phyloP scores from a whole-genome alignment of 2,888 invertebrate genomes.

The Coelinius sp. region DNA sequence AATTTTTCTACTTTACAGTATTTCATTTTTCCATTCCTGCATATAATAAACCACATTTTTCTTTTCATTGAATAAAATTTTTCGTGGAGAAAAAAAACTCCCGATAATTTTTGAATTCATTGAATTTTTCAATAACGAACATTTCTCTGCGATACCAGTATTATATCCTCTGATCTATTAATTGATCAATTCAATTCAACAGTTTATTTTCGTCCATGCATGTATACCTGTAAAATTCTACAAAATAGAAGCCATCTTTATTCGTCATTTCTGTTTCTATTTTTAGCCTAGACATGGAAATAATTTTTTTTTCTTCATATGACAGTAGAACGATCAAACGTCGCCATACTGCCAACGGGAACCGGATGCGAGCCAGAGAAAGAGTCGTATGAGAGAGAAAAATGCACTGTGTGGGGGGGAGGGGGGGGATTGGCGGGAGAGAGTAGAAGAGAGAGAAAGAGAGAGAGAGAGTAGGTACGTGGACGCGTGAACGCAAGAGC shows the following conservation, averaged over 20 bases:
- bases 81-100: too few species aligned
- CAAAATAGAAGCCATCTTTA: neutral
- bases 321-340: slow-evolving; percentile 10
- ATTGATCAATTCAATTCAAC: too few species aligned
- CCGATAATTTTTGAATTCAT: too few species aligned
- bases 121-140: too few species aligned
- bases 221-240: slow-evolving; percentile 30
- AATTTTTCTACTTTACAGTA: too few species aligned
- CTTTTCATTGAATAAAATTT: too few species aligned
- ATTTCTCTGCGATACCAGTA: too few species aligned
- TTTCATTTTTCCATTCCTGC: neutral
- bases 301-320: neutral
- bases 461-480: too few species aligned
- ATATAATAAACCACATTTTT: neutral
- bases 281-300: slow-evolving; percentile 5
- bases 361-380: slow-evolving; percentile 38
- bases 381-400: slow-evolving; percentile 21
- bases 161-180: too few species aligned
- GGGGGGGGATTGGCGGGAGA: slow-evolving; percentile 40
- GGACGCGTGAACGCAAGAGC: slow-evolving; percentile 40
- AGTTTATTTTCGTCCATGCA: slow-evolving; percentile 23
- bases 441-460: slow-evolving; percentile 35
- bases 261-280: neutral
- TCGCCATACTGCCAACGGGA: slow-evolving; percentile 18
- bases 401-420: slow-evolving; percentile 17